phyloP scores from a whole-genome alignment of 2,113 vertebrate genomes.

The Pterocles orientalis region DNA sequence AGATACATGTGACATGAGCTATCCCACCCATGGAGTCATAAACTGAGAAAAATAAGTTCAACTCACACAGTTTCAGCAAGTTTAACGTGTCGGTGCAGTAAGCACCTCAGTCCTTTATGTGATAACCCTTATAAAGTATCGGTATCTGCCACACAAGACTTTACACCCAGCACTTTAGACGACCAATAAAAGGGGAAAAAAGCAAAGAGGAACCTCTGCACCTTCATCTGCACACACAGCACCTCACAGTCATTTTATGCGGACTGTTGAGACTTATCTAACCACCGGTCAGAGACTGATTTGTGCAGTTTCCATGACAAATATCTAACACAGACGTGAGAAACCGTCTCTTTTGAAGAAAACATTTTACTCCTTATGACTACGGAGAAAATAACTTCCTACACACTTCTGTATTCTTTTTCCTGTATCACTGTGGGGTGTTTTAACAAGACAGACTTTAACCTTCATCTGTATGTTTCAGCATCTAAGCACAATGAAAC shows the following conservation, averaged over 20 bases:
- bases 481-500: neutral
- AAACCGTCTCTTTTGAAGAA: neutral
- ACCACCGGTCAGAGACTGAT: neutral
- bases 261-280: neutral
- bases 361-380: neutral
- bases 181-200: neutral
- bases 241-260: neutral
- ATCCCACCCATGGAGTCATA: neutral
- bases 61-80: neutral
- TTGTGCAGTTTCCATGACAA: neutral
- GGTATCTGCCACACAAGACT: neutral
- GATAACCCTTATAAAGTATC: neutral
- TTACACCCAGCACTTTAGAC: neutral
- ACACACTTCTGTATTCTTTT: neutral
- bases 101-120: neutral
- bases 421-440: accelerated
- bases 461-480: neutral
- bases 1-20: accelerated
- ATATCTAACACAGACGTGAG: accelerated
- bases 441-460: neutral
- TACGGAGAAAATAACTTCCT: neutral
- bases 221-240: neutral
- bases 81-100: neutral
- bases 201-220: neutral
- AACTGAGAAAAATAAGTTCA: neutral